A percentile compares a stretch with the other conserved stretches of the same genome.
These are phyloP conservation scores for Elymnias hypermnestra DNA, from an alignment of 1,140 invertebrate genomes.

Conservation along the genomic window DNA sequence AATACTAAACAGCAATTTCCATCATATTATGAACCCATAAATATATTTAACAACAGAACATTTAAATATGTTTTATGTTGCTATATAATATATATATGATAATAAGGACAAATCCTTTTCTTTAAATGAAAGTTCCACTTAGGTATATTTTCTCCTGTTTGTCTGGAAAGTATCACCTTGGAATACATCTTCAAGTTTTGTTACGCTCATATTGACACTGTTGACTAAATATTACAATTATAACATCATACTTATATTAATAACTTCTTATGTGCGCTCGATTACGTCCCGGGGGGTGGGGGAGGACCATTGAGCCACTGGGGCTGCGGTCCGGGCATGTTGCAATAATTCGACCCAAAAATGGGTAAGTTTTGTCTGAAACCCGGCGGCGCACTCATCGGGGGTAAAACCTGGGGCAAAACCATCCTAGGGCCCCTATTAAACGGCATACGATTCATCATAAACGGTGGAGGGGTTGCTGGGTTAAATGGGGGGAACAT, in stretches of 20 bases:
- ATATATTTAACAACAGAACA: no score
- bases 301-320: slow-evolving; percentile 51
- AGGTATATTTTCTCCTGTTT: no score
- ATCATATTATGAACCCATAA: no score
- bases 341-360: slow-evolving; percentile 47
- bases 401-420: slow-evolving; percentile 26
- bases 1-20: no score
- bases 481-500: slow-evolving; percentile 37
- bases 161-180: no score
- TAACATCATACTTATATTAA: slow-evolving; percentile 7
- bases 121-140: no score
- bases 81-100: no score
- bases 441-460: slow-evolving; percentile 38
- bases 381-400: slow-evolving; percentile 28
- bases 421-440: slow-evolving; percentile 36
- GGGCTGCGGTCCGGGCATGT: slow-evolving; percentile 31
- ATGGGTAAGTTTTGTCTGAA: slow-evolving; percentile 41
- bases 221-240: no score
- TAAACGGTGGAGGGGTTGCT: slow-evolving; percentile 28
- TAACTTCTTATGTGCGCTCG: neutral
- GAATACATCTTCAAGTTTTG: no score
- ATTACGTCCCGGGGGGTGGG: slow-evolving; percentile 60
- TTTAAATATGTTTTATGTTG: no score
- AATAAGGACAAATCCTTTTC: no score
- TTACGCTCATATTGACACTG: neutral